phyloP scores from a whole-genome alignment of 2,113 vertebrate species.

The Heptranchias perlo region DNA sequence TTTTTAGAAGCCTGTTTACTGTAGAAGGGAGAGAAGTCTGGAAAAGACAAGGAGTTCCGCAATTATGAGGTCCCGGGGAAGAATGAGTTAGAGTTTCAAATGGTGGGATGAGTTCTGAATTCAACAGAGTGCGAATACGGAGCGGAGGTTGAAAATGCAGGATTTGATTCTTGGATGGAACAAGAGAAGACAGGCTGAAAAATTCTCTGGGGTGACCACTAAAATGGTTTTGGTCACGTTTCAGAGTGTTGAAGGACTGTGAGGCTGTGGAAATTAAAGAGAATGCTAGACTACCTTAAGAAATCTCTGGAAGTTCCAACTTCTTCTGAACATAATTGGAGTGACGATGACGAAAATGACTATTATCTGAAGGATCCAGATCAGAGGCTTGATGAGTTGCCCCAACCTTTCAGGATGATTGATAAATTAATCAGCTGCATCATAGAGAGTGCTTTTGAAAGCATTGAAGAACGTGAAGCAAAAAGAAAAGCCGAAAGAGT shows the following conservation, averaged over 20 bases:
- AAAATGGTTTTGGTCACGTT: background rate
- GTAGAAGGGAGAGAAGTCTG: background rate
- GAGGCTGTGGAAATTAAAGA: background rate
- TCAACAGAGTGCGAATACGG: background rate
- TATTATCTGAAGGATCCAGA: conserved; percentile 51
- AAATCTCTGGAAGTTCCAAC: conserved; percentile 51
- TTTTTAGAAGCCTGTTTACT: background rate
- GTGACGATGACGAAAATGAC: conserved; percentile 50
- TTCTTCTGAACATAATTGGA: conserved; percentile 56
- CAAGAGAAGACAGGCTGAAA: background rate
- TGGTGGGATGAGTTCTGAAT: background rate
- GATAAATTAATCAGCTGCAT: conserved; percentile 56
- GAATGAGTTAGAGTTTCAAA: background rate
- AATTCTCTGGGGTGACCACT: background rate
- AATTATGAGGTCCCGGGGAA: background rate
- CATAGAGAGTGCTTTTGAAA: conserved; percentile 56
- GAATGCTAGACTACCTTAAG: conserved; percentile 41
- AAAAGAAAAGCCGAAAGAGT: conserved; percentile 39
- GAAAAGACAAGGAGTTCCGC: background rate
- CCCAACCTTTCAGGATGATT: conserved; percentile 63
- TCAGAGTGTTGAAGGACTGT: background rate
- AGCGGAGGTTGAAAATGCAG: no score
- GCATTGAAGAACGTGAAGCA: conserved; percentile 49
- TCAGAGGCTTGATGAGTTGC: conserved; percentile 48
- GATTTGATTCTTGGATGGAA: background rate